A percentile compares a stretch with the other conserved stretches of the same genome.
phyloP scores from a whole-genome alignment of 2,113 vertebrate species.

The Hyperopisus bebe region DNA sequence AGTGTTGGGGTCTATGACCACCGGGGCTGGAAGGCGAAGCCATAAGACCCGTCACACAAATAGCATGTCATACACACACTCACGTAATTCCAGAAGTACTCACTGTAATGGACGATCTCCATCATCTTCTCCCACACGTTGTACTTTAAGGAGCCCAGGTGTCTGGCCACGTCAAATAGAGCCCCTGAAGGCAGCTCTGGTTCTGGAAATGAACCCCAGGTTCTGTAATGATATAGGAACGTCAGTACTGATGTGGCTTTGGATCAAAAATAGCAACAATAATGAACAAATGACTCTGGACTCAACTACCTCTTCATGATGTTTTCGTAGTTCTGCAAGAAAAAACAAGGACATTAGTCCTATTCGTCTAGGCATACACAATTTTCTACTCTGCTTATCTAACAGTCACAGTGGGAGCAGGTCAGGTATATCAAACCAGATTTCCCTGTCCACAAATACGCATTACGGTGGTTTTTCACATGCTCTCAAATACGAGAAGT shows the following conservation, averaged over 20 bases:
- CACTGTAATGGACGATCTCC: conserved; percentile 55
- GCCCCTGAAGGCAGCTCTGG: conserved; percentile 45
- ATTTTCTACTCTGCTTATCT: background rate
- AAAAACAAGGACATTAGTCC: background rate
- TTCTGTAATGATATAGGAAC: conserved; percentile 47
- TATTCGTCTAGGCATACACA: background rate
- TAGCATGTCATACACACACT: background rate
- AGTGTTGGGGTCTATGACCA: conserved; percentile 64
- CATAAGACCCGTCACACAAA: background rate
- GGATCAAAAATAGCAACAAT: too few species aligned
- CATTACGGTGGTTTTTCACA: background rate
- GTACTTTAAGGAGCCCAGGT: conserved; percentile 62
- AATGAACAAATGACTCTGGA: background rate
- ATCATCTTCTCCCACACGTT: conserved; percentile 69
- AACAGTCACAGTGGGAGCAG: background rate
- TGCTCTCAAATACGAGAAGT: background rate
- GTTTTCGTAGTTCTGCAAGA: conserved; percentile 61
- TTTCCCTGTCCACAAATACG: background rate
- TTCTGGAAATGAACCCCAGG: conserved; percentile 48
- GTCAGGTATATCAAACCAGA: background rate
- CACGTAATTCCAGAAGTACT: conserved; percentile 33
- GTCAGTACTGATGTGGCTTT: background rate
- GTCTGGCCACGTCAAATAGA: conserved; percentile 60
- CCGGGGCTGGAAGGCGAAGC: conserved; percentile 45
- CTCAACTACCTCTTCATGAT: conserved; percentile 56